Evolutionary conservation across 1,140 invertebrate species (phyloP).

Genomic region (Trialeurodes vaporariorum): DNA sequence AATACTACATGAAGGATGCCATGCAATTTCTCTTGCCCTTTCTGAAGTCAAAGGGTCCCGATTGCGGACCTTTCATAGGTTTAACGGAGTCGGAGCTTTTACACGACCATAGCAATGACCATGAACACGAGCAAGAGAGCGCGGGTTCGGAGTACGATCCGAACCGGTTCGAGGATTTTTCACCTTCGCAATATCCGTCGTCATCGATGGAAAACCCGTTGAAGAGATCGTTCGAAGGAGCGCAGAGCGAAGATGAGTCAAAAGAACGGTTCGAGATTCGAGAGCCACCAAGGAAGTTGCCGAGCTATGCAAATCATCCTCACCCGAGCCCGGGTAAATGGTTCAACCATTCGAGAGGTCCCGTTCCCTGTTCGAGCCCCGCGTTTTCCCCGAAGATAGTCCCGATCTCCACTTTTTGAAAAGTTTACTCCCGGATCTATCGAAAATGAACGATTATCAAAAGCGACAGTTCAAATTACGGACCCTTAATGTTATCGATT

Average conservation of each 20-base stretch:
- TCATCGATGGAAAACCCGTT: background rate
- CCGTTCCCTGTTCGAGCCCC: too few species aligned
- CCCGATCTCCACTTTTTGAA: constrained; percentile 11
- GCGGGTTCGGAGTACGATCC: constrained; percentile 3
- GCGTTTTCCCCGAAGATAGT: too few species aligned
- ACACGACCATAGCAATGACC: constrained; percentile 10
- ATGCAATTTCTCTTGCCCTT: constrained; percentile 11
- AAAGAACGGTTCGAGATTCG: too few species aligned
- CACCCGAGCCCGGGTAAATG: too few species aligned
- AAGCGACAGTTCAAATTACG: constrained; percentile 11
- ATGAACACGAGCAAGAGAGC: background rate
- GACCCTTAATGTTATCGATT: constrained; percentile 1
- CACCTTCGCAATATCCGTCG: background rate
- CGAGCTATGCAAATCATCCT: too few species aligned
- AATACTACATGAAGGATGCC: constrained; percentile 12
- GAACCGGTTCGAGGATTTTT: background rate
- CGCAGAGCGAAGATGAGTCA: background rate
- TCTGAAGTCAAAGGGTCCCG: background rate
- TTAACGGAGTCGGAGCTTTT: constrained; percentile 1
- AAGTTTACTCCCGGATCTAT: constrained; percentile 8
- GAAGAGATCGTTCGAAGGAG: background rate
- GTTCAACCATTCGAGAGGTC: too few species aligned
- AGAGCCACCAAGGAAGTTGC: too few species aligned
- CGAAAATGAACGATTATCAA: constrained; percentile 13
- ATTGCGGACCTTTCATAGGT: background rate